Evolutionary conservation across 2,888 invertebrate species (phyloP).

Genomic region (Pherbina coryleti): DNA sequence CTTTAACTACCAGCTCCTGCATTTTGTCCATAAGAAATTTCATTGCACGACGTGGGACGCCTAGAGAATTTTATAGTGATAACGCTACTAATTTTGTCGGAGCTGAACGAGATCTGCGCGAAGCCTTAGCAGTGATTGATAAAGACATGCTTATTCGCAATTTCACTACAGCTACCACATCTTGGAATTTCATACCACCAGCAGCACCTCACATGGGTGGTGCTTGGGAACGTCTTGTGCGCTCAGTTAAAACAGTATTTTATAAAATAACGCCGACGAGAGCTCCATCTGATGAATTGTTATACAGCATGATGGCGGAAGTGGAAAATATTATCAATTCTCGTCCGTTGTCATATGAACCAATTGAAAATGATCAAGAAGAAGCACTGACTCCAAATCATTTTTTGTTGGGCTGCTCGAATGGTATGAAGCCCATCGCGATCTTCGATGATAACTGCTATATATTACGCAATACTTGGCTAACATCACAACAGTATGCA

Average conservation of each 20-base stretch:
- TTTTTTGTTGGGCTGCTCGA: conserved; percentile 40
- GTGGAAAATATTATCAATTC: conserved; percentile 41
- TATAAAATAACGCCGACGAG: conserved; percentile 7
- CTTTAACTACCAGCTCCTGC: conserved; percentile 37
- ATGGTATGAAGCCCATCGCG: neutral
- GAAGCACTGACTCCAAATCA: conserved; percentile 45
- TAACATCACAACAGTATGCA: conserved; percentile 39
- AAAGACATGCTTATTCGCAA: conserved; percentile 37
- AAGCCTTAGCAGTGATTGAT: conserved; percentile 33
- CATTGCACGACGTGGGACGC: conserved; percentile 43
- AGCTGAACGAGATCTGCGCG: conserved; percentile 43
- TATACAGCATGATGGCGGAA: conserved; percentile 33
- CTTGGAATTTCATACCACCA: conserved; percentile 40
- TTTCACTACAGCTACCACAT: conserved; percentile 37
- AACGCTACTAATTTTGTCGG: conserved; percentile 48
- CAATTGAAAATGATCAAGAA: conserved; percentile 24
- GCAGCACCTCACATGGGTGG: conserved; percentile 26
- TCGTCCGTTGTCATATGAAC: conserved; percentile 36
- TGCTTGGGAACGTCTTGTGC: conserved; percentile 41
- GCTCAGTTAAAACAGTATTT: conserved; percentile 28
- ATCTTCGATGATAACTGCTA: conserved; percentile 18
- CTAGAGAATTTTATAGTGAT: conserved; percentile 43
- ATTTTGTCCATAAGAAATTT: conserved; percentile 13
- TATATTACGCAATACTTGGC: conserved; percentile 30
- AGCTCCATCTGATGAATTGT: conserved; percentile 40